Base-by-base conservation (phyloP, 2,797 vertebrate species). In the Varecia variegata region DNA sequence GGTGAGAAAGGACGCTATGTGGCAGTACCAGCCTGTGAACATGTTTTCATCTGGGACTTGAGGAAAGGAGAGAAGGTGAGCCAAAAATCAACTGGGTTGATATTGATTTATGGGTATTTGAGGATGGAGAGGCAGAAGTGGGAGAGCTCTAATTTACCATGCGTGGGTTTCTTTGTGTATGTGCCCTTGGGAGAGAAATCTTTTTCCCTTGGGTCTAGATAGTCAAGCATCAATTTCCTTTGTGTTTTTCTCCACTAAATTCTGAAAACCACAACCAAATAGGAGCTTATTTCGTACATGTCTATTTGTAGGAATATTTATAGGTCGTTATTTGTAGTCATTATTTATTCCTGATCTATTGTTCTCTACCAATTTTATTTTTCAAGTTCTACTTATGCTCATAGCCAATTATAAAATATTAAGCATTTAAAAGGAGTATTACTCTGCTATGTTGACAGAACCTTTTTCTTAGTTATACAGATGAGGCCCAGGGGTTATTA, bases 1-100 rank as follows among this genome's bases (percentile, higher is more conserved):
- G 99, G 99, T 0, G 99, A 99, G 98, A 99, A 96, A 94, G 99
- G 99, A 1, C 99, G 99, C 77, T 99, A 99, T 3, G 99, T 99
- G 21, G 99, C 99, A 0, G 99, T 99, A 43, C 99, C 99, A 0
- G 99, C 99, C 21, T 99, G 99, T 38, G 99, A 99, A 83, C 99
- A 99, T 18, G 99, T 99, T 71, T 99, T 99, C 97, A 98, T 99
- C 97, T 99, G 99, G 99, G 99, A 99, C 81, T 97, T 99, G 13
- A 98, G 99, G 25, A 99, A 99, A 98, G 99, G 99, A 70, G 99
- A 99, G 98, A 99, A 99, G 99, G 99, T 99, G 93, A 98, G 98
- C 38, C 76, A 23, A 10, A 62, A 18, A 54, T 52, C 27, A 23
- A 14, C 3, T 2, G 32, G 27, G 18, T 52, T 56, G 18, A 20